Conservation (phyloP, 53 echinoderm and acorn worm genomes). For the Glandiceps talaboti region DNA sequence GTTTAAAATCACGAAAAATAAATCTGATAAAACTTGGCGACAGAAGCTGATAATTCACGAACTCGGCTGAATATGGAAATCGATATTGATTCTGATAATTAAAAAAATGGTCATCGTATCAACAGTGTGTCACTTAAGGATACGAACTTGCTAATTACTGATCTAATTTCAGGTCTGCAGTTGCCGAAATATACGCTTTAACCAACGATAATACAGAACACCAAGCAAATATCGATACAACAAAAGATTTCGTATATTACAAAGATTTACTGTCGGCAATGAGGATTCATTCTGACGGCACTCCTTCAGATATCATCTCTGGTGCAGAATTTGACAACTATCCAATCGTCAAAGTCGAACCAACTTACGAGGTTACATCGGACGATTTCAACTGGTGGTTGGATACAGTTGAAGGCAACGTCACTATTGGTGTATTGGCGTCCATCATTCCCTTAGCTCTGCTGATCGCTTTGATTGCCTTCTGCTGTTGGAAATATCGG, state of each 20-base stretch:
- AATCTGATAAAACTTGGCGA: too few relatives aligned
- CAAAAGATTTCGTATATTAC: not conserved
- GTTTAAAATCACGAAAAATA: too few relatives aligned
- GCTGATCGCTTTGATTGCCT: too few relatives aligned
- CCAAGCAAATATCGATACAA: not conserved
- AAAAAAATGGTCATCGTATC: too few relatives aligned
- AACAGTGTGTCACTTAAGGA: too few relatives aligned
- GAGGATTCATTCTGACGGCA: not conserved
- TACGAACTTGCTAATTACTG: too few relatives aligned
- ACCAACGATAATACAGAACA: not conserved
- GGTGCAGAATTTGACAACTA: not conserved
- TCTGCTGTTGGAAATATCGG: not conserved
- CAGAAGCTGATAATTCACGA: too few relatives aligned
- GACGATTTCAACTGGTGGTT: not conserved
- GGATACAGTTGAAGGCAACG: not conserved
- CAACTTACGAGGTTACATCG: not conserved
- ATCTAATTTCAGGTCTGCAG: too few relatives aligned
- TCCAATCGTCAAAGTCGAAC: not conserved
- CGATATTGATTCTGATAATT: too few relatives aligned
- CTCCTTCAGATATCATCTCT: not conserved
- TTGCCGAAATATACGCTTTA: not conserved
- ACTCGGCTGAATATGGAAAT: too few relatives aligned
- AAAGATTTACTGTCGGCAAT: not conserved
- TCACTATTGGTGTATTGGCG: not conserved
- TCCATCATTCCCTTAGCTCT: not conserved